Evolutionary conservation across 2,113 vertebrate species (phyloP).

Genomic region (Equus quagga): DNA sequence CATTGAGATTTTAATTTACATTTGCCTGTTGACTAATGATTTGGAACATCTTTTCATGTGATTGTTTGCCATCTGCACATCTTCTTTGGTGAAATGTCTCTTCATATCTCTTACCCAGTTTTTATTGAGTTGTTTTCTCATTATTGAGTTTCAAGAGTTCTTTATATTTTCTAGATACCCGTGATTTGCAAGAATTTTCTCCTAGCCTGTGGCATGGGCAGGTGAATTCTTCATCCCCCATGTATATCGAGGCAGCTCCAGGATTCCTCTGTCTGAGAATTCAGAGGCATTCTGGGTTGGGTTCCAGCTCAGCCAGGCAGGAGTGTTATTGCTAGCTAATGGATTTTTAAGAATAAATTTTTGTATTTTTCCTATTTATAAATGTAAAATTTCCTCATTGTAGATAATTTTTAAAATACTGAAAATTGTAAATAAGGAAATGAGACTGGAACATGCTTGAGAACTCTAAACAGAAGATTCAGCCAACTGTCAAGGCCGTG

Average conservation of each 20-base stretch:
- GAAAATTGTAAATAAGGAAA: not conserved
- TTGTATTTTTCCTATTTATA: not conserved
- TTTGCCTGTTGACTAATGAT: not conserved
- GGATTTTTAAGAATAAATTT: conserved; percentile 26
- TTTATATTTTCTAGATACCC: not conserved
- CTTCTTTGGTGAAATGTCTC: not conserved
- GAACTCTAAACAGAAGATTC: not conserved
- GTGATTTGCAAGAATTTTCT: not conserved
- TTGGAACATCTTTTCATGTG: not conserved
- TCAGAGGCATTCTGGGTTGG: not conserved
- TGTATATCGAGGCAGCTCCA: not conserved
- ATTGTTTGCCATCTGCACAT: not conserved
- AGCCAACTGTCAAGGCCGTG: not conserved
- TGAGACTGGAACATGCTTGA: not conserved
- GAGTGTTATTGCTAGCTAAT: not conserved
- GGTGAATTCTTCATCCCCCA: not conserved
- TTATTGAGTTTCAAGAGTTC: conserved; percentile 4
- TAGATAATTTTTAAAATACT: not conserved
- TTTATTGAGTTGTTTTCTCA: not conserved
- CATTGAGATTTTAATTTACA: not conserved
- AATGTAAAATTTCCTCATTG: not conserved
- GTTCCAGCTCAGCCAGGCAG: not conserved
- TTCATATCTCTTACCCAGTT: not conserved
- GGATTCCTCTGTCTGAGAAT: not conserved
- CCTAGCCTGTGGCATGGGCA: not conserved